Conservation (phyloP, 2,888 invertebrate species). For the Leptarthrus brevirostris region DNA sequence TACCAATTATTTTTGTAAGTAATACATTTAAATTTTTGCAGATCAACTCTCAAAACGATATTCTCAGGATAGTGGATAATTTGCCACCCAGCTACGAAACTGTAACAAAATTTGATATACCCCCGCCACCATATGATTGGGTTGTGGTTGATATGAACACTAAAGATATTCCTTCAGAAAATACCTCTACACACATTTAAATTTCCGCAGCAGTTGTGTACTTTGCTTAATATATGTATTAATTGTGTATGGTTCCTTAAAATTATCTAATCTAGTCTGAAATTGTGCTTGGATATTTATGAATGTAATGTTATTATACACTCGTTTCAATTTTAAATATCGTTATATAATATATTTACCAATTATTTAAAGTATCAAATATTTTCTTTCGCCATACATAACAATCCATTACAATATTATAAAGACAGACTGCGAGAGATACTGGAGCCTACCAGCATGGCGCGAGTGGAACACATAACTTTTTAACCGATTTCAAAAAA, state of each 20-base stretch:
- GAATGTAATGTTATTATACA: slow-evolving; percentile 21
- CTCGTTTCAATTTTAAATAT: no score
- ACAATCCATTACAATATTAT: no score
- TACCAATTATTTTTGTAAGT: slow-evolving; percentile 28
- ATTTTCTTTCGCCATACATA: no score
- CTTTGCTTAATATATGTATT: slow-evolving; percentile 30
- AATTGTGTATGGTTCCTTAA: slow-evolving; percentile 2
- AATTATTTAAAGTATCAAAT: no score
- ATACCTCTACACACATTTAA: slow-evolving; percentile 34
- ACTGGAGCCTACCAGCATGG: no score
- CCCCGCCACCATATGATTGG: slow-evolving; percentile 66
- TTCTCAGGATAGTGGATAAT: slow-evolving; percentile 64
- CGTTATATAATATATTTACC: no score
- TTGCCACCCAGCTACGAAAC: slow-evolving; percentile 67
- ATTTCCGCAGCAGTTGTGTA: slow-evolving; percentile 4
- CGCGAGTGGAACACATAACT: no score
- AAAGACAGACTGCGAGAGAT: no score
- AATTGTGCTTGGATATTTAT: slow-evolving; percentile 45
- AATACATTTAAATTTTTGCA: slow-evolving; percentile 52
- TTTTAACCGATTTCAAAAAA: no score
- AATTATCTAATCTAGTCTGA: slow-evolving; percentile 41
- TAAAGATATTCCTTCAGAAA: slow-evolving; percentile 31
- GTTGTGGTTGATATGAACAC: slow-evolving; percentile 63
- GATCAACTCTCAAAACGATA: slow-evolving; percentile 66
- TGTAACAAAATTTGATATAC: slow-evolving; percentile 65